Conservation (phyloP, 2,113 vertebrate genomes). For the Riparia riparia region DNA sequence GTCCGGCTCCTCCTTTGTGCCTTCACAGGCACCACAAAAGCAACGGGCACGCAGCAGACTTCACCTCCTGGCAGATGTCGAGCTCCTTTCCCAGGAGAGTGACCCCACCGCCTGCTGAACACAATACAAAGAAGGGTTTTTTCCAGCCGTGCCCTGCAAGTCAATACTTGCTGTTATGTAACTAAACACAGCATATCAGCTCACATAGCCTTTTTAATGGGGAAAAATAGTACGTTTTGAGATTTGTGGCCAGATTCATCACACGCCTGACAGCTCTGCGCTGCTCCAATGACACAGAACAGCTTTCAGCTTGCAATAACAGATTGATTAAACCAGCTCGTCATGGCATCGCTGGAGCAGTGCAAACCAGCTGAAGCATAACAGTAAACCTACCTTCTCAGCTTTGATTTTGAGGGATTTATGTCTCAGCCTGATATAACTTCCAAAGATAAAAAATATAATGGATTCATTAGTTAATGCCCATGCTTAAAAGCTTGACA, state of each 20-base stretch:
- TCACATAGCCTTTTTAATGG: not conserved
- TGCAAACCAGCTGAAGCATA: not conserved
- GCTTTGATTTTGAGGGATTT: not conserved
- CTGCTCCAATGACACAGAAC: slow-evolving; percentile 43
- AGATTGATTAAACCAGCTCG: not conserved
- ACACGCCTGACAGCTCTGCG: not conserved
- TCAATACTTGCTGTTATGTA: slow-evolving; percentile 36
- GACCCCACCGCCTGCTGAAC: not conserved
- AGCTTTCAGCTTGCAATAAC: slow-evolving; percentile 24
- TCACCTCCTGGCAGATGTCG: not conserved
- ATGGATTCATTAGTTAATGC: not conserved
- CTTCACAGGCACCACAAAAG: not conserved
- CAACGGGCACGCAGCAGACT: not conserved
- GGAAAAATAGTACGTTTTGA: slow-evolving; percentile 9
- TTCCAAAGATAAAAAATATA: not conserved
- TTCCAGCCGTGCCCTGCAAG: slow-evolving; percentile 15
- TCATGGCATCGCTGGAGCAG: not conserved
- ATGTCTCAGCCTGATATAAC: not conserved
- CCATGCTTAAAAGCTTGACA: not conserved
- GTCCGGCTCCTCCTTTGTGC: not conserved
- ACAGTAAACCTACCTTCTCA: not conserved
- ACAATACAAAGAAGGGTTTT: not conserved
- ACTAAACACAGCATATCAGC: slow-evolving; percentile 38
- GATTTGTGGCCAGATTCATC: slow-evolving; percentile 32
- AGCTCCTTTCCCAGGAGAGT: slow-evolving; percentile 1